Conservation (phyloP, 2,113 vertebrate species). For the Lontra canadensis region DNA sequence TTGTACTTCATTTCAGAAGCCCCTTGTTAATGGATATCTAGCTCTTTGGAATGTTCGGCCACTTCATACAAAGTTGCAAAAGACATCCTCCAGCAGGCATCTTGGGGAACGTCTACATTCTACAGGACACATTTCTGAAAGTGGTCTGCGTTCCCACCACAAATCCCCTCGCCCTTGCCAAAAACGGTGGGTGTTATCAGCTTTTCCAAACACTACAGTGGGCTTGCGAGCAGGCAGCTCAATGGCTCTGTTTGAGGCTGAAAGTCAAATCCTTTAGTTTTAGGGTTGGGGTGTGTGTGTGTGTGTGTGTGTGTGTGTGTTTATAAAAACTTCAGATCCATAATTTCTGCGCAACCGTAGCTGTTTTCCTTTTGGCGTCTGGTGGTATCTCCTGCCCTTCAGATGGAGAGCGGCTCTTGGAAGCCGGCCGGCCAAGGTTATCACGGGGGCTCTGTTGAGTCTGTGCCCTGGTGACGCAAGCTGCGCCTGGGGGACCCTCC, state of each 20-base stretch:
- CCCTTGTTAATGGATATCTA: background rate
- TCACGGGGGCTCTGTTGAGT: slow-evolving; percentile 68
- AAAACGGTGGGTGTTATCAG: background rate
- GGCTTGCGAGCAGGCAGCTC: background rate
- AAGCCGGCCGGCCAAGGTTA: background rate
- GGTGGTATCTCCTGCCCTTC: background rate
- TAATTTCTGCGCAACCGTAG: background rate
- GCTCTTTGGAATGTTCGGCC: background rate
- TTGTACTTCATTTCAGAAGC: background rate
- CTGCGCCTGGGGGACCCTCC: slow-evolving; percentile 22
- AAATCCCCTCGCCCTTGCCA: background rate
- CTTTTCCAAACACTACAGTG: background rate
- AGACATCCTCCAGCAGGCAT: background rate
- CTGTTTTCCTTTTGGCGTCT: background rate
- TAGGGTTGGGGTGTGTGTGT: background rate
- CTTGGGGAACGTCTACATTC: background rate
- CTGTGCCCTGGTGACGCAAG: slow-evolving; percentile 47
- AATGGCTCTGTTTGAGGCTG: background rate
- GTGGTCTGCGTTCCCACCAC: background rate
- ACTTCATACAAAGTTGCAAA: background rate
- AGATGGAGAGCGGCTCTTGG: background rate
- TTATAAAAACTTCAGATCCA: background rate
- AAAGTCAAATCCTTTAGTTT: background rate
- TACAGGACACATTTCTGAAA: background rate
- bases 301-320: background rate